Evolutionary conservation across 2,113 vertebrate genomes (phyloP).

Genomic region (Rhynchopsitta pachyrhyncha): DNA sequence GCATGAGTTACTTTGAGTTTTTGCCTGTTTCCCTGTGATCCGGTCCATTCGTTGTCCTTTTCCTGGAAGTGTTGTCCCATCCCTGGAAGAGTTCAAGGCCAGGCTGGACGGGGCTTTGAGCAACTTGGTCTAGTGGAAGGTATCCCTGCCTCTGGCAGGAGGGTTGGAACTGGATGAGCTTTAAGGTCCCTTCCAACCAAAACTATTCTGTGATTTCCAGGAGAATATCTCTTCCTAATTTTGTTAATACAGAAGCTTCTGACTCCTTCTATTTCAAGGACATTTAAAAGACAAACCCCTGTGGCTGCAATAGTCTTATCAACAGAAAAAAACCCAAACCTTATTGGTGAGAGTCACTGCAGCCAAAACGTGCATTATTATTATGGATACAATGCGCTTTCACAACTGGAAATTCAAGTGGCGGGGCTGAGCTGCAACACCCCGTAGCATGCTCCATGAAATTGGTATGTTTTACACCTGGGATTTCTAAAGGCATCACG

Average conservation of each 20-base stretch:
- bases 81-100: neutral
- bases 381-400: neutral
- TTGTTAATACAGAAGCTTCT: neutral
- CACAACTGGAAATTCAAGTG: neutral
- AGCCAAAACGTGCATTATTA: neutral
- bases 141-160: neutral
- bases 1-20: neutral
- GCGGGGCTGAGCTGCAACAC: neutral
- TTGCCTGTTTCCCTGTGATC: neutral
- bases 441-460: neutral
- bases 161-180: neutral
- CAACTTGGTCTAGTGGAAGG: neutral
- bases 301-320: neutral
- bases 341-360: neutral
- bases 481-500: neutral
- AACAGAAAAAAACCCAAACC: neutral
- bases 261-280: neutral
- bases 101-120: neutral
- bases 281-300: neutral
- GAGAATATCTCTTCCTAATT: neutral
- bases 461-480: neutral
- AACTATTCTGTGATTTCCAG: neutral
- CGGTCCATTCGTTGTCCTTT: fast-evolving
- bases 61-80: neutral
- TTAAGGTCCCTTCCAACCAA: neutral